Evolutionary conservation across 2,113 vertebrate species (phyloP).

Genomic region (Onychostruthus taczanowskii): DNA sequence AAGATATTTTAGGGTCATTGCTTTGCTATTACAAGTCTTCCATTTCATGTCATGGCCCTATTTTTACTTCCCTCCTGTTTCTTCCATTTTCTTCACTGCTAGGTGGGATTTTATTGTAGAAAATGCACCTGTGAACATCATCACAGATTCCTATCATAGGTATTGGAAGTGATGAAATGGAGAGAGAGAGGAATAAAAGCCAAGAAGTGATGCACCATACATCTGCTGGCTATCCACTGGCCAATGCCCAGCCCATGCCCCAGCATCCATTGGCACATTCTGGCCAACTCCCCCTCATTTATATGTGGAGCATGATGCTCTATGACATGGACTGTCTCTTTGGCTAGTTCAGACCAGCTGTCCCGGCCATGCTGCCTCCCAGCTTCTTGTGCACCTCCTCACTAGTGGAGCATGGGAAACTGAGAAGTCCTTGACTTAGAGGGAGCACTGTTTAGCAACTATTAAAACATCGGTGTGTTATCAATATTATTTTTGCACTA

Average conservation of each 20-base stretch:
- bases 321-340: neutral
- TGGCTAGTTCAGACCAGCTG: neutral
- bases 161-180: neutral
- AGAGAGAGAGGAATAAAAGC: neutral
- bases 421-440: neutral
- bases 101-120: neutral
- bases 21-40: neutral
- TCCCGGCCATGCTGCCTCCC: neutral
- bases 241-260: neutral
- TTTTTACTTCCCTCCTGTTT: neutral
- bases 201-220: neutral
- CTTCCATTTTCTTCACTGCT: neutral
- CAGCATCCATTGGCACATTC: neutral
- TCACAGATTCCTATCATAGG: neutral
- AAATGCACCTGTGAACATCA: neutral
- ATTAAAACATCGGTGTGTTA: neutral
- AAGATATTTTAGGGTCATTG: conserved; percentile 27
- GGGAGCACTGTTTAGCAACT: neutral
- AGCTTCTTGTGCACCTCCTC: neutral
- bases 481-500: neutral
- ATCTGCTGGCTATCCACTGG: neutral
- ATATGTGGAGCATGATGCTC: neutral
- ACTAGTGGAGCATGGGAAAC: neutral
- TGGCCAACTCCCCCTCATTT: neutral
- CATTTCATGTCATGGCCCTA: neutral